Percentiles rank a stretch among this genome's conserved stretches.
These are phyloP conservation scores for Dolomedes plantarius DNA, from an alignment of 2,888 invertebrate species.

Conservation along the genomic window DNA sequence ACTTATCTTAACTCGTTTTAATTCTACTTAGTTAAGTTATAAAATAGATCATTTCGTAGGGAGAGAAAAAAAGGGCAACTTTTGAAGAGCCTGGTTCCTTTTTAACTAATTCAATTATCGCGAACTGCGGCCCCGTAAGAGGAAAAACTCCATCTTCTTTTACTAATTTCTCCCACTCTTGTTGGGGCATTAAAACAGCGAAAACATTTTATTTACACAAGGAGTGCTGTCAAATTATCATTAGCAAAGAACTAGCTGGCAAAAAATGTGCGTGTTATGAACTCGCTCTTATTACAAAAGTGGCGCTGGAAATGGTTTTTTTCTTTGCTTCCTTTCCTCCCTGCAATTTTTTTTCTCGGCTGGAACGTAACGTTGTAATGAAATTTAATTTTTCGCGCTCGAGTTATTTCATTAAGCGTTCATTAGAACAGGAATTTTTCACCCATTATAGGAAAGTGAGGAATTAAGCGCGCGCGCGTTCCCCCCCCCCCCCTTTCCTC, in stretches of 20 bases:
- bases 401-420: constrained; percentile 59
- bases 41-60: too few species aligned
- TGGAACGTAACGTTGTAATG: constrained; percentile 31
- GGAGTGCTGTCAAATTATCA: constrained; percentile 64
- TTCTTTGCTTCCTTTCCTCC: too few species aligned
- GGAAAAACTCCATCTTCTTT: too few species aligned
- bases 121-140: too few species aligned
- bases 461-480: constrained; percentile 18
- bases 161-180: background rate
- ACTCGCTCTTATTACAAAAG: background rate
- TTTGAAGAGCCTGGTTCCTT: too few species aligned
- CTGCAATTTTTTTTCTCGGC: too few species aligned
- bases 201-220: constrained; percentile 56
- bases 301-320: background rate
- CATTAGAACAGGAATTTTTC: constrained; percentile 43
- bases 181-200: background rate
- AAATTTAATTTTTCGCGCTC: constrained; percentile 58
- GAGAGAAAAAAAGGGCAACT: too few species aligned
- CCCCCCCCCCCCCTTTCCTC: background rate
- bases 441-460: constrained; percentile 11
- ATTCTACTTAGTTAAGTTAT: too few species aligned
- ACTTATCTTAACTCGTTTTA: too few species aligned
- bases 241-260: constrained; percentile 15
- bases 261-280: background rate
- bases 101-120: too few species aligned